Conservation (phyloP, 2,888 invertebrate genomes). For the Sepiola atlantica region DNA sequence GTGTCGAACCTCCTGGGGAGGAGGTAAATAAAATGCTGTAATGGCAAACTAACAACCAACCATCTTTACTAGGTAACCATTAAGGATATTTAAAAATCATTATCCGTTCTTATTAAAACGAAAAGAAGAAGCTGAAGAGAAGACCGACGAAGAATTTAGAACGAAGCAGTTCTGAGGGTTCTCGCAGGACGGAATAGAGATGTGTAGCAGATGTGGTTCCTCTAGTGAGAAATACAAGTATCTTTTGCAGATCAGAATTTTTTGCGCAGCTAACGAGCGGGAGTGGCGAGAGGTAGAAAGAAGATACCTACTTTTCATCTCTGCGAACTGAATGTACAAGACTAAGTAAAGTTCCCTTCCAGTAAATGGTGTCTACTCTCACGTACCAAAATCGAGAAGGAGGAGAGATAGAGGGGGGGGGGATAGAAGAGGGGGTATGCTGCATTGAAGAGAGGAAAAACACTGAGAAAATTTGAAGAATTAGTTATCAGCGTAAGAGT, state of each 20-base stretch:
- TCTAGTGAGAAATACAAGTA: not conserved
- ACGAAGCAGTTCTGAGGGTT: not conserved
- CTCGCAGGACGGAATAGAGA: not conserved
- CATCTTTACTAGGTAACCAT: not conserved
- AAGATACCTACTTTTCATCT: not conserved
- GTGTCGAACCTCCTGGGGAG: too few species aligned
- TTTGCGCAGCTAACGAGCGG: not conserved
- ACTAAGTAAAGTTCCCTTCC: conserved; percentile 2
- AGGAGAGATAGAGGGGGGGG: not conserved
- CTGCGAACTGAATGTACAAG: not conserved
- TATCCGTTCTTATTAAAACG: not conserved
- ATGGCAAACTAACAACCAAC: not conserved
- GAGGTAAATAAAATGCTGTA: too few species aligned
- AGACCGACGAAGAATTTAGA: not conserved
- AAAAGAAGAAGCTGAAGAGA: not conserved
- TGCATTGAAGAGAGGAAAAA: not conserved
- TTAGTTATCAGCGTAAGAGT: not conserved
- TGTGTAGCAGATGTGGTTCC: not conserved
- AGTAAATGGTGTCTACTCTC: not conserved
- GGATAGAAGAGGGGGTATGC: not conserved
- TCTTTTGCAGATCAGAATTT: not conserved
- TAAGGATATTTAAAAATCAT: not conserved
- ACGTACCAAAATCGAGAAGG: not conserved
- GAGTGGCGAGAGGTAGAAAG: not conserved
- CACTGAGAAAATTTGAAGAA: not conserved